Percentiles rank a stretch among this genome's conserved stretches.
Evolutionary conservation across 2,888 invertebrate species (phyloP).

Genomic region (Tridacna crocea): DNA sequence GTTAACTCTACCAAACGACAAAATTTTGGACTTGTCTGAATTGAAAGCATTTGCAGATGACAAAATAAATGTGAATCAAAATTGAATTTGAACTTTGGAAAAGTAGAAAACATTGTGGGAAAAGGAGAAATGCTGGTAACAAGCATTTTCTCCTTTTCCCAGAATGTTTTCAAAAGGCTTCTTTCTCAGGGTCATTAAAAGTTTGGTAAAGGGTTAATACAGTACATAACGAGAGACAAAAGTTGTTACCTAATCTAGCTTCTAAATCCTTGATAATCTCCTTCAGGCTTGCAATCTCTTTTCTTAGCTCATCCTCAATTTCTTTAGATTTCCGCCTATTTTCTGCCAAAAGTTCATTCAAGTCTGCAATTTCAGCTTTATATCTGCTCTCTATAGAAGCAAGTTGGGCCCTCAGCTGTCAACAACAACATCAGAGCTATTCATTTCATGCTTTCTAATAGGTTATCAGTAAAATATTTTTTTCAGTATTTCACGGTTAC

Average conservation of each 20-base stretch:
- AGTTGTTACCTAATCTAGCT: constrained; percentile 74
- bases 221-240: neutral
- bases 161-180: neutral
- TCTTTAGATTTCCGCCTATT: constrained; percentile 70
- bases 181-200: no score
- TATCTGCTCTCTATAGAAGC: constrained; percentile 69
- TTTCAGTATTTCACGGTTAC: no score
- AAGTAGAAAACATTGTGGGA: neutral
- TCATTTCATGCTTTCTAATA: neutral
- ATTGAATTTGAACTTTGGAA: no score
- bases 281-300: constrained; percentile 80
- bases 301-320: constrained; percentile 75
- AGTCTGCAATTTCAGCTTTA: constrained; percentile 70
- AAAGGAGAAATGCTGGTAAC: neutral
- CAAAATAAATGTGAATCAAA: no score
- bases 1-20: no score
- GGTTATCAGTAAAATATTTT: no score
- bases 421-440: neutral
- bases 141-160: neutral
- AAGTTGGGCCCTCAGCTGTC: constrained; percentile 74
- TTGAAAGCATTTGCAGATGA: no score
- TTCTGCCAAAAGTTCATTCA: constrained; percentile 73
- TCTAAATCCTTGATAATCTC: constrained; percentile 80
- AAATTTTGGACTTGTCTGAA: no score
- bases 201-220: no score